Evolutionary conservation across 2,888 invertebrate genomes (phyloP).

Genomic region (Tiliacea citrago): DNA sequence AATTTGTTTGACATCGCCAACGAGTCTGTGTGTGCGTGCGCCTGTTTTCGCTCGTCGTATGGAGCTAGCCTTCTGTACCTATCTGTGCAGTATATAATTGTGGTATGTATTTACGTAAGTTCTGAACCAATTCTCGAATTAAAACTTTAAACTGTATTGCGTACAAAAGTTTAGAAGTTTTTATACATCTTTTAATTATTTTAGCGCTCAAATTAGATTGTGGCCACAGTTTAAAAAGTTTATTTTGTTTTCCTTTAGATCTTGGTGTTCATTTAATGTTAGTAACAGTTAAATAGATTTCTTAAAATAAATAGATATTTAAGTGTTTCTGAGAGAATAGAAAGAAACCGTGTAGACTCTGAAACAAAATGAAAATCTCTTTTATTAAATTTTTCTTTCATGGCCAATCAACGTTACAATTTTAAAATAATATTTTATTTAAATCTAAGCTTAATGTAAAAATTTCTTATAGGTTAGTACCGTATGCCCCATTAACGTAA

Average conservation of each 20-base stretch:
- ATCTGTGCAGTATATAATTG: background rate
- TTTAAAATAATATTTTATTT: no score
- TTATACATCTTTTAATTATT: constrained; percentile 21
- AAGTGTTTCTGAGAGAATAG: background rate
- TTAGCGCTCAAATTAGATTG: constrained; percentile 24
- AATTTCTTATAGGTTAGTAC: no score
- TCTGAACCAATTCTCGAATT: constrained; percentile 40
- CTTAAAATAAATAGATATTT: background rate
- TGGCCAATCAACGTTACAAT: no score
- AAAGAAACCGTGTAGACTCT: background rate
- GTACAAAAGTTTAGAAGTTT: constrained; percentile 10
- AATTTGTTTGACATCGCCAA: background rate
- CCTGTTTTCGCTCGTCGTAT: background rate
- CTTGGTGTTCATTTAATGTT: constrained; percentile 8
- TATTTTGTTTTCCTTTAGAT: background rate
- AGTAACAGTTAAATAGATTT: background rate
- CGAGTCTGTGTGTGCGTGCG: no score
- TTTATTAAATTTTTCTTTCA: no score
- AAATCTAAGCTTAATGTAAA: no score
- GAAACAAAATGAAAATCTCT: background rate
- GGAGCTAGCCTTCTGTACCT: background rate
- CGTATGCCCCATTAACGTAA: no score
- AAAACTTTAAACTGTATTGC: constrained; percentile 30
- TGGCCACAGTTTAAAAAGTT: constrained; percentile 21
- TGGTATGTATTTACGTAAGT: background rate